These are phyloP conservation scores for Pristionchus mayeri DNA, from an alignment of 2,888 invertebrate genomes.

Conservation along the genomic window DNA sequence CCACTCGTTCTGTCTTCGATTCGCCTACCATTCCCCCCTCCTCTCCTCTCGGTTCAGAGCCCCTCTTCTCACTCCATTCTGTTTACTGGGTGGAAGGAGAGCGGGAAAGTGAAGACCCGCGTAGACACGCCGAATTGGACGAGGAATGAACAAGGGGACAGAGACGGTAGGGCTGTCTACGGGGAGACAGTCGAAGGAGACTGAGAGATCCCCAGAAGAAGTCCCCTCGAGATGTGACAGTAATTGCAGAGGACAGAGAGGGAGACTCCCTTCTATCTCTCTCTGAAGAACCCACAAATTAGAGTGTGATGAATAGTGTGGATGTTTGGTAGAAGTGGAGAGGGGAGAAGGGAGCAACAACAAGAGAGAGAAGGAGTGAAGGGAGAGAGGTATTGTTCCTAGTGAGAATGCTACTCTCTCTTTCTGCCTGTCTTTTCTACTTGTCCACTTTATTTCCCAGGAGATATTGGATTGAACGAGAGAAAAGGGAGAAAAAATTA, in stretches of 20 bases:
- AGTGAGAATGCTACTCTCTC: background rate
- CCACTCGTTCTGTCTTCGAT: background rate
- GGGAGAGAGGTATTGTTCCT: constrained; percentile 2
- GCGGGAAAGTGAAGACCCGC: background rate
- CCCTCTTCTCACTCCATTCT: constrained; percentile 22
- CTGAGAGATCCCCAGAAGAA: background rate
- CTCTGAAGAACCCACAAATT: background rate
- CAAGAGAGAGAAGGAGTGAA: background rate
- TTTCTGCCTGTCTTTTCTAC: background rate
- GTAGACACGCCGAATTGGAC: background rate
- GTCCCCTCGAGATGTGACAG: constrained; percentile 12
- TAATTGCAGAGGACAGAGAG: background rate
- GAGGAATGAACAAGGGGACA: background rate
- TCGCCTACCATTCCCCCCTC: too few relatives aligned
- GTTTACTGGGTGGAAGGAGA: constrained; percentile 4
- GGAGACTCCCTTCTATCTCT: background rate
- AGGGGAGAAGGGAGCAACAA: background rate
- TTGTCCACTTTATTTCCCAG: constrained; percentile 5
- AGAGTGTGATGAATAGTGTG: constrained; percentile 1
- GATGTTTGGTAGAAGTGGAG: background rate
- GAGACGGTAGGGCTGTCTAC: too few relatives aligned
- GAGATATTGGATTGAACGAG: background rate
- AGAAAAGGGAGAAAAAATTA: too few relatives aligned
- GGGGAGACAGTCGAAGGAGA: too few relatives aligned
- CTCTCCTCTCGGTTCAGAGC: background rate